A percentile compares a stretch with the other conserved stretches of the same genome.
These are phyloP conservation scores for Drosophila tanythrix DNA, from an alignment of 2,888 invertebrate genomes.

Conservation along the genomic window DNA sequence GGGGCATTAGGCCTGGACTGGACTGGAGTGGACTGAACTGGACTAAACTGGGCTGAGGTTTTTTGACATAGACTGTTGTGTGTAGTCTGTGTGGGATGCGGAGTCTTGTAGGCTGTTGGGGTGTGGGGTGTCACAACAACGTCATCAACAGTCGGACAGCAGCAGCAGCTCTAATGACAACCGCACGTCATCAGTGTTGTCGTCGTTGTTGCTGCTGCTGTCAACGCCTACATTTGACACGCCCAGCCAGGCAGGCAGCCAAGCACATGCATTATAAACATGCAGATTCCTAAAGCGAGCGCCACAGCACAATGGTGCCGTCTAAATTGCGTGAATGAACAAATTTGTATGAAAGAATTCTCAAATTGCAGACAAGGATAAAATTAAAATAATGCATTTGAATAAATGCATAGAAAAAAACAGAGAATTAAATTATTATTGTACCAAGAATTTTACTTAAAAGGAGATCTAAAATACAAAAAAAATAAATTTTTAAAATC, in stretches of 20 bases:
- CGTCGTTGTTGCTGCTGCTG: conserved; percentile 38
- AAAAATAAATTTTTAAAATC: neutral
- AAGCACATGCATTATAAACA: conserved; percentile 56
- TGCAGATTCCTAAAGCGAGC: conserved; percentile 39
- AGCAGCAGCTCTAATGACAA: conserved; percentile 74
- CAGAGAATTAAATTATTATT: neutral
- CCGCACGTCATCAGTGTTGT: conserved; percentile 76
- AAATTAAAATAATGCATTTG: neutral
- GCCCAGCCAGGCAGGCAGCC: conserved; percentile 61
- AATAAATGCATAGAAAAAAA: neutral
- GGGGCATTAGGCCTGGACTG: conserved; percentile 29
- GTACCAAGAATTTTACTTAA: neutral
- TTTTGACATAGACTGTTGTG: neutral
- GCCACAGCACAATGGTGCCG: conserved; percentile 26
- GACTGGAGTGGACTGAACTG: neutral
- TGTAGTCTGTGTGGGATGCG: neutral
- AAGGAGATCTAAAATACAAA: neutral
- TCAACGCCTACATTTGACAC: conserved; percentile 71
- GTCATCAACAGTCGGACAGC: conserved; percentile 57
- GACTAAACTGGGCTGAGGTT: neutral
- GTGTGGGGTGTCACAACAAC: conserved; percentile 42
- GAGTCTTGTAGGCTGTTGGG: neutral
- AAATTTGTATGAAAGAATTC: neutral
- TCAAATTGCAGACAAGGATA: neutral
- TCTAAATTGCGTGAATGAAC: neutral